Conservation (phyloP, 2,113 vertebrate species). For the Sardina pilchardus region DNA sequence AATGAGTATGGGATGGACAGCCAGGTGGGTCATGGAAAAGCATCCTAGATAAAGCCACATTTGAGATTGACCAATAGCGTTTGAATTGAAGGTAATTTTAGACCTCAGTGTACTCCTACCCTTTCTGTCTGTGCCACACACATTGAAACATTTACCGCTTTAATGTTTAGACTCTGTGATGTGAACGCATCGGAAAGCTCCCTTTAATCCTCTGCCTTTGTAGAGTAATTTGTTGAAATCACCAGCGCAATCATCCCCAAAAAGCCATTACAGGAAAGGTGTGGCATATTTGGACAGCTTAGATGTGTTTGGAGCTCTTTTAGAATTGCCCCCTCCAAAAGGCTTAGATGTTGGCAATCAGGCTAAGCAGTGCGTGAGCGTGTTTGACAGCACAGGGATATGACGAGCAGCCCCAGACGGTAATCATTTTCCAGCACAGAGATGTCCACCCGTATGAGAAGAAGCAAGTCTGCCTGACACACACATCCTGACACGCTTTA, state of each 20-base stretch:
- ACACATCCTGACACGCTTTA: not conserved
- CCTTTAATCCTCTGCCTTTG: not conserved
- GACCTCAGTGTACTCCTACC: not conserved
- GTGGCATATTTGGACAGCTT: not conserved
- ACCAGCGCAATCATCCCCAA: constrained; percentile 8
- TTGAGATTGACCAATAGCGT: not conserved
- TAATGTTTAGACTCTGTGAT: not conserved
- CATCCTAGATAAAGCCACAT: not conserved
- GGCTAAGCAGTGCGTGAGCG: not conserved
- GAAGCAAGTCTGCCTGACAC: not conserved
- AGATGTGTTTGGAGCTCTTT: not conserved
- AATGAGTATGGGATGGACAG: not conserved
- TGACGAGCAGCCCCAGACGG: not conserved
- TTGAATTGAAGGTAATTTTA: not conserved
- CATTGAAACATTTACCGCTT: constrained; percentile 1
- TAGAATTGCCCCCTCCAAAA: not conserved
- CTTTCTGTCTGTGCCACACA: not conserved
- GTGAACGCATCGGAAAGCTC: not conserved
- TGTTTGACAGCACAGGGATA: not conserved
- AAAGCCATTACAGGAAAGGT: constrained; percentile 14
- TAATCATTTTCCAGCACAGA: not conserved
- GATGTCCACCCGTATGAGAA: not conserved
- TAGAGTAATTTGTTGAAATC: constrained; percentile 1
- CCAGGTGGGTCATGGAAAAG: not conserved
- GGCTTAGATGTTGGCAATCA: not conserved